These are phyloP conservation scores for Parnassius smintheus DNA, from an alignment of 2,888 invertebrate genomes.

Conservation along the genomic window DNA sequence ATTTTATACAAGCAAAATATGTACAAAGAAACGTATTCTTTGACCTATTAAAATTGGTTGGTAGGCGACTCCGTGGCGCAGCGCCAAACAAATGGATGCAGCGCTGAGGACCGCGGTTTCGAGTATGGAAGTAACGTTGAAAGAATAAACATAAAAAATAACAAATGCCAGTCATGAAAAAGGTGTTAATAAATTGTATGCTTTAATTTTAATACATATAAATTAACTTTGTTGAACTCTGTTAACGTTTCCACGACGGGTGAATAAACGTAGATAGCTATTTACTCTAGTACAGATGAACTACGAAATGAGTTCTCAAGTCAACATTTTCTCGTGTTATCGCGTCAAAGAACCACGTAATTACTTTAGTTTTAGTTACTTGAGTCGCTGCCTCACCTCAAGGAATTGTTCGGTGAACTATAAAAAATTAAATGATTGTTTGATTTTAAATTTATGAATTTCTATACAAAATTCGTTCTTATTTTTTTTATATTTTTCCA, in stretches of 20 bases:
- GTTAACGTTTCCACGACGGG: background rate
- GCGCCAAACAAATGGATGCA: no score
- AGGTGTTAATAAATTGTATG: background rate
- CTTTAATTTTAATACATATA: background rate
- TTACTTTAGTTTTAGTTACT: slow-evolving; percentile 13
- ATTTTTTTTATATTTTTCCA: no score
- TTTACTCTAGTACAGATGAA: background rate
- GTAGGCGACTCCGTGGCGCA: no score
- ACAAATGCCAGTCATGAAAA: no score
- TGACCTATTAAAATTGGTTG: no score
- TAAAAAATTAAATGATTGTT: background rate
- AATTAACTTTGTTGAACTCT: background rate
- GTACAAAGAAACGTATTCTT: no score
- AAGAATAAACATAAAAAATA: no score
- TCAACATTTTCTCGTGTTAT: slow-evolving; percentile 11
- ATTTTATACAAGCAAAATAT: no score
- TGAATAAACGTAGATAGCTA: background rate
- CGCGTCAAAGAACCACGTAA: slow-evolving; percentile 11
- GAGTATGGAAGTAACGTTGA: no score
- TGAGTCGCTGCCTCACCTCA: background rate
- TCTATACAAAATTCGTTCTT: no score
- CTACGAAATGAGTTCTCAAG: slow-evolving; percentile 9
- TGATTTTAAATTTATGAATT: background rate
- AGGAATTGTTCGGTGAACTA: background rate
- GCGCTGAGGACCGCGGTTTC: no score